phyloP scores from a whole-genome alignment of 2,888 invertebrate species.

The Ochlodes sylvanus region DNA sequence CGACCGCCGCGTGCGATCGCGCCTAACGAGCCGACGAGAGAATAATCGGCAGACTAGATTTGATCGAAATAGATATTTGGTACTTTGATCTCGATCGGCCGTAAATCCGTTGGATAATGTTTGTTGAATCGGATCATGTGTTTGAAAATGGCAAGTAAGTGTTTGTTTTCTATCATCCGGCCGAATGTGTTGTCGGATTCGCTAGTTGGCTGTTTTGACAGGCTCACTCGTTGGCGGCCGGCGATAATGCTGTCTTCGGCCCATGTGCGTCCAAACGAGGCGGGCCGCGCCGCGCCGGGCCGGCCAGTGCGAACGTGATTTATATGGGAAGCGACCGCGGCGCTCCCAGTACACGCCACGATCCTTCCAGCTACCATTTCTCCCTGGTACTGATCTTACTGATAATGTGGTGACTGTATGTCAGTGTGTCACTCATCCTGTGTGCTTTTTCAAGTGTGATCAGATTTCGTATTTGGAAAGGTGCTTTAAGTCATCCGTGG shows the following conservation, averaged over 20 bases:
- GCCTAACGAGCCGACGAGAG: constrained; percentile 56
- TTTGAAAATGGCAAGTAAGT: constrained; percentile 75
- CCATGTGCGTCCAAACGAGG: constrained; percentile 58
- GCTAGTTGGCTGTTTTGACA: constrained; percentile 83
- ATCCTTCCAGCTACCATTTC: neutral
- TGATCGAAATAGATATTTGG: constrained; percentile 62
- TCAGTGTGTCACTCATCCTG: too few relatives aligned
- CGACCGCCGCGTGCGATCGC: constrained; percentile 56
- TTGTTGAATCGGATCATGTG: constrained; percentile 75
- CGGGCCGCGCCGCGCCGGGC: constrained; percentile 43
- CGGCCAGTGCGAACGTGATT: constrained; percentile 39
- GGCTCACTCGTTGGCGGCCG: constrained; percentile 68
- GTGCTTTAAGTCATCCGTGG: too few relatives aligned
- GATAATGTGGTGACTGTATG: too few relatives aligned
- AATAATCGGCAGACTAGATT: constrained; percentile 44
- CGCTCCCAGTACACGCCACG: neutral
- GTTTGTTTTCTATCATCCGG: constrained; percentile 82
- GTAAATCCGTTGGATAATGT: constrained; percentile 76
- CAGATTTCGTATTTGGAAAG: too few relatives aligned
- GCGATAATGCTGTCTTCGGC: constrained; percentile 77
- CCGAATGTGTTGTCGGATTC: constrained; percentile 74
- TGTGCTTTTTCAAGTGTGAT: too few relatives aligned
- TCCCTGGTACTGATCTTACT: too few relatives aligned
- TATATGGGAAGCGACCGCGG: constrained; percentile 41
- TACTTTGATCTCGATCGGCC: constrained; percentile 74